A percentile compares a stretch with the other conserved stretches of the same genome.
Conservation (phyloP, 2,797 vertebrate genomes). For the Atherinosoma microstoma region DNA sequence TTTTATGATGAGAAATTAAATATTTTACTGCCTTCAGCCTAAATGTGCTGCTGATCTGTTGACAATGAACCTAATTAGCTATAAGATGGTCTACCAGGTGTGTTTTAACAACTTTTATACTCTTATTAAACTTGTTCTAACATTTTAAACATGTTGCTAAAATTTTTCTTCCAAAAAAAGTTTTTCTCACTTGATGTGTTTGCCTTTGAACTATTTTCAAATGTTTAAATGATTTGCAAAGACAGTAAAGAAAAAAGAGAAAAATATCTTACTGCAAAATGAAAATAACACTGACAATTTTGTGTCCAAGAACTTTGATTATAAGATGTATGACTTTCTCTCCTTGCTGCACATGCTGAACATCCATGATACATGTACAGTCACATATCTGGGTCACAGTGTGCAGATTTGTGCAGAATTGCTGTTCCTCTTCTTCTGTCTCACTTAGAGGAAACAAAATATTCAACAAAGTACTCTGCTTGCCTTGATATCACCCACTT, state of each 20-base stretch:
- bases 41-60: neutral
- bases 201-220: neutral
- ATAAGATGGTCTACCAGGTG: too few species aligned
- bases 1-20: neutral
- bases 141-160: neutral
- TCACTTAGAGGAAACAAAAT: constrained; percentile 44
- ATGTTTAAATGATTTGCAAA: neutral
- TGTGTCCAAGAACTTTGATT: constrained; percentile 6
- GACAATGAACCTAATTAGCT: neutral
- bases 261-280: neutral
- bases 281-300: neutral
- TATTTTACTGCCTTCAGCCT: neutral
- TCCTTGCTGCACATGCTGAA: constrained; percentile 33
- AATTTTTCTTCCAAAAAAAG: neutral
- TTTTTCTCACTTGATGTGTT: too few species aligned
- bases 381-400: constrained; percentile 65
- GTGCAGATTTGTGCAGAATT: constrained; percentile 32
- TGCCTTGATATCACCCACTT: constrained; percentile 56
- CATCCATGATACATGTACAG: constrained; percentile 46
- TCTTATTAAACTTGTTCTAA: neutral
- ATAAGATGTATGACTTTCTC: constrained; percentile 7
- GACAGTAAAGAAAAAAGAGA: neutral
- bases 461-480: constrained; percentile 56
- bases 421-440: constrained; percentile 8
- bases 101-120: neutral